Evolutionary conservation across 2,797 vertebrate genomes (phyloP).

Genomic region (Scolopax bukidnonensis): DNA sequence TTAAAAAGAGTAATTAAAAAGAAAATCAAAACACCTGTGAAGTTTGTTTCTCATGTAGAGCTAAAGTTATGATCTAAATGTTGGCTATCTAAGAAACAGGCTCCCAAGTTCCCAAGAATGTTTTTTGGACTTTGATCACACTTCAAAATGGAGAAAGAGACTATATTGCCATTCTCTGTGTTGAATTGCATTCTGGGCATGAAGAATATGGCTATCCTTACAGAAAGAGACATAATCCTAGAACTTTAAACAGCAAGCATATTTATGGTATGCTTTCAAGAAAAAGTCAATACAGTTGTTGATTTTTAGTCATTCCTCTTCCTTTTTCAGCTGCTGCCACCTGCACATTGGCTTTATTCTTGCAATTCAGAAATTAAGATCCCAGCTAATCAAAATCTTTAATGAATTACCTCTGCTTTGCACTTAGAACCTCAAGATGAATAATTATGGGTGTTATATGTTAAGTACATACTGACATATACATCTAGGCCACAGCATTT

Average conservation of each 20-base stretch:
- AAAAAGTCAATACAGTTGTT: not conserved
- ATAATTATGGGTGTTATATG: not conserved
- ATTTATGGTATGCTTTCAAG: not conserved
- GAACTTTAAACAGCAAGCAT: rapidly evolving
- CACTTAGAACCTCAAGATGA: not conserved
- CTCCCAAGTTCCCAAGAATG: not conserved
- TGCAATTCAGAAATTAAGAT: not conserved
- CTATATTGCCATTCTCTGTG: not conserved
- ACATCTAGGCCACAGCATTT: not conserved
- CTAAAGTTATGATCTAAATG: not conserved
- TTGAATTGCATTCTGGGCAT: not conserved
- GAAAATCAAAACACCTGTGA: not conserved
- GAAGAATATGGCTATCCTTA: not conserved
- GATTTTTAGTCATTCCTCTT: not conserved
- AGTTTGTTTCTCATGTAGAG: not conserved
- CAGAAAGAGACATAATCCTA: not conserved
- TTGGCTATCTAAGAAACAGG: not conserved
- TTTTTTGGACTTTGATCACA: not conserved
- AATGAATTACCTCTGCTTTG: not conserved
- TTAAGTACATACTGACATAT: not conserved
- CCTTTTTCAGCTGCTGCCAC: not conserved
- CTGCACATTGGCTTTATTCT: not conserved
- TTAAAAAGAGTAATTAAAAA: not conserved
- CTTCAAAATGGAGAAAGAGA: not conserved
- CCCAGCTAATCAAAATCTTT: not conserved